Evolutionary conservation across 2,888 invertebrate genomes (phyloP).

Genomic region (Saturnia japonica): DNA sequence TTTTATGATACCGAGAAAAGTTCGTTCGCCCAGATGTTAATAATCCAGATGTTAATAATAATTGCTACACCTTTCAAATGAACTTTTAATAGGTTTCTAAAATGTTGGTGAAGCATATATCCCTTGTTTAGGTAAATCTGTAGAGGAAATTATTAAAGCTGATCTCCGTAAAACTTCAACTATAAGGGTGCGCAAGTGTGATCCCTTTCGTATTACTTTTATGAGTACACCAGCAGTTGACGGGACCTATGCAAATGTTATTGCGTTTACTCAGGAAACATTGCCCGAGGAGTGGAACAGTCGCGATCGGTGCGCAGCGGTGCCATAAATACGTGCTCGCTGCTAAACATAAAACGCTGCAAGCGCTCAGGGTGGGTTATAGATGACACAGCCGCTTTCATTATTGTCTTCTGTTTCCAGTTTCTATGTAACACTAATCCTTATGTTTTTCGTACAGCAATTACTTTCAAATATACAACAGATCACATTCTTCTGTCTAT

Average conservation of each 20-base stretch:
- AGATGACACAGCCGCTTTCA: constrained; percentile 10
- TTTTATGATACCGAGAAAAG: no score
- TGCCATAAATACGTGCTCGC: constrained; percentile 19
- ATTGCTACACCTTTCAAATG: neutral
- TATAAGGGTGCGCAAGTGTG: constrained; percentile 63
- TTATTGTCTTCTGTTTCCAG: constrained; percentile 2
- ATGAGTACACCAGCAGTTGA: constrained; percentile 66
- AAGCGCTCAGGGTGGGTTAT: constrained; percentile 5
- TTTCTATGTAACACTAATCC: neutral
- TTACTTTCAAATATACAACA: neutral
- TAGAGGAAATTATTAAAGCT: constrained; percentile 62
- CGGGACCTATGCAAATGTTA: constrained; percentile 75
- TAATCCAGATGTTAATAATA: neutral
- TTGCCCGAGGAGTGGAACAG: constrained; percentile 37
- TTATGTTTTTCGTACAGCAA: neutral
- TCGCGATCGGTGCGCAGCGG: constrained; percentile 24
- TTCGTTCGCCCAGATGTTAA: no score
- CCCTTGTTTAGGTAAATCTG: constrained; percentile 54
- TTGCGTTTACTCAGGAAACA: constrained; percentile 63
- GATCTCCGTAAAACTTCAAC: constrained; percentile 63
- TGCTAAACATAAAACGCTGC: constrained; percentile 6
- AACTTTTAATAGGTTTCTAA: constrained; percentile 30
- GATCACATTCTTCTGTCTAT: neutral
- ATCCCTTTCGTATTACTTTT: constrained; percentile 72
- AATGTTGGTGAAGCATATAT: constrained; percentile 52